phyloP scores from a whole-genome alignment of 1,140 invertebrate genomes.

The Papilio machaon region DNA sequence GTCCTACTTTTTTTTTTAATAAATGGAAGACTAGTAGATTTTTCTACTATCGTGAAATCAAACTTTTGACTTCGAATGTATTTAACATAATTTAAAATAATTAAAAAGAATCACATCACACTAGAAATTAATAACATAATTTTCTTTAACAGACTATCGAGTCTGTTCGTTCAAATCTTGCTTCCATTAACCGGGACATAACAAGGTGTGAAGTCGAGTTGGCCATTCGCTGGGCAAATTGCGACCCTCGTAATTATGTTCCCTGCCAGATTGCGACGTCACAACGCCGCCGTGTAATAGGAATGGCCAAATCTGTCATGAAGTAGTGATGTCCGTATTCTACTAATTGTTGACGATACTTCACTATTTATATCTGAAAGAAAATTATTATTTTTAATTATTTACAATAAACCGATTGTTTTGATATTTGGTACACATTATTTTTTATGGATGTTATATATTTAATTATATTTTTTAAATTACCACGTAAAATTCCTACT shows the following conservation, averaged over 20 bases:
- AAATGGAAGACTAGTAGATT: too few species aligned
- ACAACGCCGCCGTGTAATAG: conserved; percentile 17
- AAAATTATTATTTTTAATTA: not conserved
- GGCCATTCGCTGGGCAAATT: conserved; percentile 35
- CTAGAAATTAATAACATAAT: not conserved
- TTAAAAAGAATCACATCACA: not conserved
- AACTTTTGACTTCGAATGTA: too few species aligned
- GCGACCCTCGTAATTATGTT: conserved; percentile 34
- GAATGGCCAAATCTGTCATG: conserved; percentile 15
- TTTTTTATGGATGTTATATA: too few species aligned
- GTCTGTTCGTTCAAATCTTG: conserved; percentile 4
- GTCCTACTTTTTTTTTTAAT: too few species aligned
- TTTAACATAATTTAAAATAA: too few species aligned
- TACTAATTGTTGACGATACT: not conserved
- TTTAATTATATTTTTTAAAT: too few species aligned
- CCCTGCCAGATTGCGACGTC: conserved; percentile 31
- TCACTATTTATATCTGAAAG: not conserved
- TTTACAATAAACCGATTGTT: not conserved
- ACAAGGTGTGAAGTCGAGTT: conserved; percentile 7
- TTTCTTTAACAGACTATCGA: not conserved
- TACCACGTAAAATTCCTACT: too few species aligned
- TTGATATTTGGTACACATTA: not conserved
- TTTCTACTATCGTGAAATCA: too few species aligned
- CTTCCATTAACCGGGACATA: conserved; percentile 14
- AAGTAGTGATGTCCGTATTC: not conserved